Base-by-base conservation (phyloP, 2,888 invertebrate species). In the Dasysyrphus albostriatus region DNA sequence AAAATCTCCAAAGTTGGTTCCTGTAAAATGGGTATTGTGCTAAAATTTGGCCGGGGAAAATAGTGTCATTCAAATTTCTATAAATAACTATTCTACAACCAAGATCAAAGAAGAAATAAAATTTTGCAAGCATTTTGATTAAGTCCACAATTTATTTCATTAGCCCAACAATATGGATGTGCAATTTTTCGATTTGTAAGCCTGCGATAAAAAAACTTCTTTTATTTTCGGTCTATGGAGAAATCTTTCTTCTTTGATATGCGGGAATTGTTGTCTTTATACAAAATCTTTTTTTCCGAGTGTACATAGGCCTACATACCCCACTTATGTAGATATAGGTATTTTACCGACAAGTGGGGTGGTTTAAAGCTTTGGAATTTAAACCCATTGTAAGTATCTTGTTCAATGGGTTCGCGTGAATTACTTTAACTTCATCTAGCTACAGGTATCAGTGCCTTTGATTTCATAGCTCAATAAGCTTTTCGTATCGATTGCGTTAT, bases 391-490 rank as follows among this genome's bases (percentile, higher is more conserved):
- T 61, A 51, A 70, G 73, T 78, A 83, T 73, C 73, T 73, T 78
- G 75, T 84, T 84, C 70, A 83, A 76, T 79, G 63, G 59, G 42
- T 87, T 87, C 72, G 83, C 78, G 82, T 75, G 74, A 74, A 87
- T 70, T 74, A 51, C 51, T 74, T 24, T 49, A 16, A 56, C 56
- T 69, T 32, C 83, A 82, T 39, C 58, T 72, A 32, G 63, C 78
- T 61, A 83, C 83, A 78, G 78, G 75, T 83, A 58, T 70, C 77
- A 70, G 75, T 65, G 74, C 87, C 87, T 87, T 87, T 87, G 87
- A 87, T 87, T 87, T 87, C 79, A 87, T 83, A 75, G 72, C 82
- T 87, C 63, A 83, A 73, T 76, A 78, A 79, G 82, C 67, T 87
- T 82, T 24, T 78, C 24, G 65, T 78, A 87, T 87, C 83, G 78